These are phyloP conservation scores for Passer montanus DNA, from an alignment of 2,113 vertebrate genomes.

Conservation along the genomic window DNA sequence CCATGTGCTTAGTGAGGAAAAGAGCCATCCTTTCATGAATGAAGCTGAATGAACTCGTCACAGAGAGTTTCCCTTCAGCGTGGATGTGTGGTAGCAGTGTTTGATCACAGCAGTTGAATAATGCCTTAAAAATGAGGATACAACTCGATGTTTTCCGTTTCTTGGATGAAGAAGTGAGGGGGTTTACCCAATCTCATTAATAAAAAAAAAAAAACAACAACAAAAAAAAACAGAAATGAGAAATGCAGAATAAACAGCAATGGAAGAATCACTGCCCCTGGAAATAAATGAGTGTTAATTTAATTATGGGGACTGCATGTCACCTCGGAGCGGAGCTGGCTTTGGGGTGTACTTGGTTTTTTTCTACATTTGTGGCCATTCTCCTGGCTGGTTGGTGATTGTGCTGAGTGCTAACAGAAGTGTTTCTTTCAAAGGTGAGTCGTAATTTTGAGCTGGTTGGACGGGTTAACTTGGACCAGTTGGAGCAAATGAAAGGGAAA, in stretches of 20 bases:
- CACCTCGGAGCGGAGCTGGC: not conserved
- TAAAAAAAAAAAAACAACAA: not conserved
- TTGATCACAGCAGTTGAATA: not conserved
- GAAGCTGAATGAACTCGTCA: slow-evolving; percentile 4
- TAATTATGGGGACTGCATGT: not conserved
- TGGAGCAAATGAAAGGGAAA: slow-evolving; percentile 91
- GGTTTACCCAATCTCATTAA: not conserved
- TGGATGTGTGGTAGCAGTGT: not conserved
- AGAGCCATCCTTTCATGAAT: not conserved
- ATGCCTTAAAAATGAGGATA: not conserved
- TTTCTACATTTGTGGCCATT: not conserved
- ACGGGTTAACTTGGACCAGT: slow-evolving; percentile 93
- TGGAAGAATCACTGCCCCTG: not conserved
- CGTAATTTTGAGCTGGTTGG: slow-evolving; percentile 98
- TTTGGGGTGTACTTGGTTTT: fast-evolving
- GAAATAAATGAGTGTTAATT: not conserved
- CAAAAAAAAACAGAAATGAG: not conserved
- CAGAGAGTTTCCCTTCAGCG: not conserved
- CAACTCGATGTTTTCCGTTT: not conserved
- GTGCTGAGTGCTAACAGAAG: not conserved
- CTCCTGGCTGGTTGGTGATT: not conserved
- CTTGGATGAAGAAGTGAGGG: not conserved
- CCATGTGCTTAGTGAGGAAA: not conserved
- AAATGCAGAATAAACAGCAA: not conserved
- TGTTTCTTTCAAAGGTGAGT: slow-evolving; percentile 82